phyloP scores from a whole-genome alignment of 2,888 invertebrate genomes.

The Trichogramma dendrolimi region DNA sequence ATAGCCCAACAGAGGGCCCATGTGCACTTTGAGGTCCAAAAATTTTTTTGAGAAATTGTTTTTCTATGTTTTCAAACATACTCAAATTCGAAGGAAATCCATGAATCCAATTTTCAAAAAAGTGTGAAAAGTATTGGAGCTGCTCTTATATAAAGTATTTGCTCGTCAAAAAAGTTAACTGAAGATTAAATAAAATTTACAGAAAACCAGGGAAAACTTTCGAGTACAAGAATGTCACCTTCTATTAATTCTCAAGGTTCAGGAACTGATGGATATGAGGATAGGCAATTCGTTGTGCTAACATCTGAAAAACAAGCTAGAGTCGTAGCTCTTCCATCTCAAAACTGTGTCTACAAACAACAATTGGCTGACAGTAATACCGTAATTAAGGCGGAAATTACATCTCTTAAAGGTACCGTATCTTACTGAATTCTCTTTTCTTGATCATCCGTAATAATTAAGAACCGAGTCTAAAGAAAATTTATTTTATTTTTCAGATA shows the following conservation, averaged over 20 bases:
- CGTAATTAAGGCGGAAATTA: constrained; percentile 90
- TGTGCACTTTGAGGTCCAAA: too few species aligned
- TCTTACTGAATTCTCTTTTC: not conserved
- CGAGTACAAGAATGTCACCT: constrained; percentile 69
- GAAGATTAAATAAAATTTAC: constrained; percentile 18
- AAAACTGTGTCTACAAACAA: constrained; percentile 89
- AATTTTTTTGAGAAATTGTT: too few species aligned
- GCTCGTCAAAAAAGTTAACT: not conserved
- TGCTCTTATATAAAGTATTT: not conserved
- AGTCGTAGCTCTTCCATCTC: constrained; percentile 90
- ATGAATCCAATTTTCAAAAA: too few species aligned
- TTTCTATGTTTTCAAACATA: too few species aligned
- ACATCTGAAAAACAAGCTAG: constrained; percentile 93
- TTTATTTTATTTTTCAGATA: constrained; percentile 63
- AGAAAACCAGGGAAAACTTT: constrained; percentile 44
- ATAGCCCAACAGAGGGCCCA: too few species aligned
- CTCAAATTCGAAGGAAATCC: too few species aligned
- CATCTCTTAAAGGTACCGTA: constrained; percentile 77
- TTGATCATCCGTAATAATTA: not conserved
- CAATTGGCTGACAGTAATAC: constrained; percentile 90
- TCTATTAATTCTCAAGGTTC: constrained; percentile 59
- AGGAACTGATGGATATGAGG: constrained; percentile 58
- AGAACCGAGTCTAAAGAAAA: not conserved
- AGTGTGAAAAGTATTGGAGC: not conserved
- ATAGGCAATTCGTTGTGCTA: constrained; percentile 89